Evolutionary conservation across 2,888 invertebrate species (phyloP), one percentile per base, ranked within the genome.

Genomic region (Scaptomyza polygonia): DNA sequence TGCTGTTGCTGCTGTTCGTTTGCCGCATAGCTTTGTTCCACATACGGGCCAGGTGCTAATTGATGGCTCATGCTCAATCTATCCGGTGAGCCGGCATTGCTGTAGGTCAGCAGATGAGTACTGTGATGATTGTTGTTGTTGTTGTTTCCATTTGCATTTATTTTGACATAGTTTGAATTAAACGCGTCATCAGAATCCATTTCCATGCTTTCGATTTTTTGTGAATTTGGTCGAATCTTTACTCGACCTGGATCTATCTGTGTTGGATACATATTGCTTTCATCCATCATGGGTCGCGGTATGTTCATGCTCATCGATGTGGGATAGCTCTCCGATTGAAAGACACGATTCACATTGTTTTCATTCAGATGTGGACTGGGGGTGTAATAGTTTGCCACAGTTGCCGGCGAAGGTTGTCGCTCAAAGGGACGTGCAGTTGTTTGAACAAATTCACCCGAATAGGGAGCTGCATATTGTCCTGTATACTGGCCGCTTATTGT

Each of bases 351-450:
- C 5, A 87, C 90, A 68, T 91, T 91, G 2, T 88, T 69, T 27
- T 90, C 88, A 25, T 86, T 84, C 2, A 91, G 81, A 77, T 91
- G 91, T 1, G 91, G 90, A 72, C 89, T 91, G 1, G 90, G 89
- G 1, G 91, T 91, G 43, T 89, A 91, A 52, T 79, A 90, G 18
- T 80, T 77, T 4, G 86, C 76, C 3, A 90, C 82, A 0, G 86
- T 88, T 7, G 80, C 79, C 2, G 83, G 68, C 12, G 89, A 79
- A 0, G 88, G 83, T 53, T 82, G 89, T 14, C 77, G 80, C 11
- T 82, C 76, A 12, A 75, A 82, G 18, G 85, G 81, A 39, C 84
- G 83, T 8, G 79, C 72, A 7, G 85, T 84, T 6, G 86, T 78
- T 30, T 74, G 56, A 0, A 70, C 67, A 21, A 74, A 74, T n/a